Evolutionary conservation across 2,113 vertebrate species (phyloP), one percentile per base, ranked within the genome.

Genomic region (Lagopus leucura): DNA sequence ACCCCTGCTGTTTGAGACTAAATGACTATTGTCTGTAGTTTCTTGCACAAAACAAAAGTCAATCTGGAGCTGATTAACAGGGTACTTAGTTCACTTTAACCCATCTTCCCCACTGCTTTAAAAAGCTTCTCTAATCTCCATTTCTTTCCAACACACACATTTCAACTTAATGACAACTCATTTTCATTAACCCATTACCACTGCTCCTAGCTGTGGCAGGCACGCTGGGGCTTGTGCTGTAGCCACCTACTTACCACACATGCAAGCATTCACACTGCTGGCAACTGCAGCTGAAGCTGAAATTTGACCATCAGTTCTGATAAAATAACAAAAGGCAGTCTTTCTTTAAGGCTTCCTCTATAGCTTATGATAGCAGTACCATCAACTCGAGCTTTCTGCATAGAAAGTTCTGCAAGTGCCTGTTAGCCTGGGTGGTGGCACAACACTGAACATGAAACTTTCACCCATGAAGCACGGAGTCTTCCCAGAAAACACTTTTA

Each of bases 1-100:
- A 38, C 38, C 24, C 0, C 0, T 15, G 5, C 10, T 5, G 25
- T 57, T 85, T 79, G 38, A 0, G 9, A 88, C 55, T 57, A 1
- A 71, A 17, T 20, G 2, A 21, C 21, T 52, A 13, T 21, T 82
- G 25, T 22, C 25, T 61, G 10, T 61, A 30, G 17, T 54, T 52
- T 34, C 36, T 88, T 76, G 24, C 66, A 57, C 32, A 65, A 48
- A 43, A 64, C 25, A 45, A 18, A 64, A 45, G 9, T 14, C 6
- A 1, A 4, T 63, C 21, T 52, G 48, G 40, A 87, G 13, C 1
- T 65, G 21, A 66, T n/a, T 63, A 43, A 32, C 0, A 86, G 5
- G 10, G 52, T 21, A 52, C 30, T 48, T 45, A n/a, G 21, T 4
- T 45, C 36, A 27, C 17, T 69, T 69, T 47, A 40, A 40, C 30